Percentiles rank a stretch among this genome's conserved stretches.
phyloP scores from a whole-genome alignment of 1,140 invertebrate genomes.

The Macrobrachium nipponense region DNA sequence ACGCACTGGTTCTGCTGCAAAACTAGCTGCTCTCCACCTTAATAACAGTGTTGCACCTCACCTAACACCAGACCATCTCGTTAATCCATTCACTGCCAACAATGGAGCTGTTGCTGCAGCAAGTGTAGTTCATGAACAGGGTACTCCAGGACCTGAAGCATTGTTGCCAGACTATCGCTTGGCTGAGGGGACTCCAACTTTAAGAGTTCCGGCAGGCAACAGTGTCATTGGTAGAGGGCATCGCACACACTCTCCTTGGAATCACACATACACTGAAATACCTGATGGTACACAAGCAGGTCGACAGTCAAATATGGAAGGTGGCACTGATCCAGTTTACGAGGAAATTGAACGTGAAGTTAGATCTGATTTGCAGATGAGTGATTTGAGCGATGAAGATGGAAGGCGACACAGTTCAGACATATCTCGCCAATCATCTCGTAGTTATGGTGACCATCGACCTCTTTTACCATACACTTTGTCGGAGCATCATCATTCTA shows the following conservation, averaged over 20 bases:
- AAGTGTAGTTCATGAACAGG: constrained; percentile 63
- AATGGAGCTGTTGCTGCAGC: constrained; percentile 59
- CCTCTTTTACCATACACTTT: constrained; percentile 78
- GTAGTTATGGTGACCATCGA: constrained; percentile 83
- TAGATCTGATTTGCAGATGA: constrained; percentile 66
- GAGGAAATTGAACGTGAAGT: constrained; percentile 80
- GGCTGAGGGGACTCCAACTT: constrained; percentile 47
- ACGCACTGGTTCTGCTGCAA: constrained; percentile 67
- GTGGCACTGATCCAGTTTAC: constrained; percentile 83
- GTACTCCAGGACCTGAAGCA: constrained; percentile 52
- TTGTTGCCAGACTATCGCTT: constrained; percentile 62
- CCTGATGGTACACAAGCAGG: constrained; percentile 68
- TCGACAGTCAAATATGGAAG: constrained; percentile 69
- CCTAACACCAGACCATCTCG: constrained; percentile 66
- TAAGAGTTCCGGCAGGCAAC: constrained; percentile 53
- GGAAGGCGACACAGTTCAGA: constrained; percentile 79
- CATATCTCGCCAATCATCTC: constrained; percentile 80
- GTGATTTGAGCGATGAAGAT: constrained; percentile 78
- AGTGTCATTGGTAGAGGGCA: constrained; percentile 66
- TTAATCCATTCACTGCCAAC: constrained; percentile 66
- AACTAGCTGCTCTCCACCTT: constrained; percentile 58
- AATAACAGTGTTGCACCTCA: constrained; percentile 61
- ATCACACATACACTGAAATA: constrained; percentile 77
- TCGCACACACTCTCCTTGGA: constrained; percentile 72
- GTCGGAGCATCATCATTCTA: constrained; percentile 42